Evolutionary conservation across 1,140 invertebrate genomes (phyloP), one percentile per base, ranked within the genome.

Genomic region (Lasaia peninsularis): DNA sequence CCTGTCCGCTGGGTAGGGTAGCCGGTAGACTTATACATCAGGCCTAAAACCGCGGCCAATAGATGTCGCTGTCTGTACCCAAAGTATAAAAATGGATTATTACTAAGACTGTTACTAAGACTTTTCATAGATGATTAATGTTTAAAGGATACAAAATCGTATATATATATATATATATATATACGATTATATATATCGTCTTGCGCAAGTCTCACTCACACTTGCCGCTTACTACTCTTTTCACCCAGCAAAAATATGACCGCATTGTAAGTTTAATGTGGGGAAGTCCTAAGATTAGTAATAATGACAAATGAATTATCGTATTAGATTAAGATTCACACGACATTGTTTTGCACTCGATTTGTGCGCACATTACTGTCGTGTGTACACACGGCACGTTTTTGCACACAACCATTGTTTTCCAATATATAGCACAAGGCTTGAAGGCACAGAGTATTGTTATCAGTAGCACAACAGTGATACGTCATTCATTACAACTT

Each of bases 341-440:
- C 56, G 60, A 33, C 59, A 28, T 20, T 34, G 21, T 21, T 35
- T 18, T 34, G 52, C 58, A 21, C 58, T 49, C 58, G 52, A 32
- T 21, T 50, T 44, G 10, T 54, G 44, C 53, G 24, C 60, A 52
- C 60, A 11, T 35, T 21, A 18, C 40, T 34, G 51, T 4, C 24
- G 1, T 20, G 16, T 8, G 4, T 52, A 32, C 50, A 32, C 24
- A 52, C 50, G 50, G 24, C 31, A 32, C 50, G 31, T 12, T 9
- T 44, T 44, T 44, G 40, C 40, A 50, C 59, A 61, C 59, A 44
- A 33, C 10, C 10, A 21, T 48, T 48, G 10, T 52, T 37, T n/a
- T 6, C 20, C 9, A 14, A 24, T 20, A 33, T 48, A 53, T 44
- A 52, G 32, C 14, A 20, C 18, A 21, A 48, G 20, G 11, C 20